Percentiles rank a stretch among this genome's conserved stretches.
Evolutionary conservation across 1,140 invertebrate genomes (phyloP).

Genomic region (Cyclina sinensis): DNA sequence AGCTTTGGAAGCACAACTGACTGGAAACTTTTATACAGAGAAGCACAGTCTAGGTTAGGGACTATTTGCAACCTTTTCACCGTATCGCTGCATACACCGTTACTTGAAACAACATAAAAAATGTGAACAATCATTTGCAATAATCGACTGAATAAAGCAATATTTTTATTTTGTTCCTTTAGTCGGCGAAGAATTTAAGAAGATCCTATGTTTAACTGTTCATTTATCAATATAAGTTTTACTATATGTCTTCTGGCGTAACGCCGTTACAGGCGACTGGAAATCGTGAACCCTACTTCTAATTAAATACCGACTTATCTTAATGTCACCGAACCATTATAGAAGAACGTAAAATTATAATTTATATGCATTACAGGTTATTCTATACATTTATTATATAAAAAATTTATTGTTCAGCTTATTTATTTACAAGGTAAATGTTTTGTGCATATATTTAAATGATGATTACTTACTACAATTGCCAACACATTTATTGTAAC

Average conservation of each 20-base stretch:
- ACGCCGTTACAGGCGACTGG: neutral
- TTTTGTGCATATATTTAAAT: no score
- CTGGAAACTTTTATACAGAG: neutral
- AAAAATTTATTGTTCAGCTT: no score
- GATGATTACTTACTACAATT: no score
- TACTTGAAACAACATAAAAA: neutral
- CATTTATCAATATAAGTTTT: neutral
- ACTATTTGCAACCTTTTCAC: slow-evolving; percentile 21
- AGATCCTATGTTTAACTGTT: neutral
- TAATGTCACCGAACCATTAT: neutral
- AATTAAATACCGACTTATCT: neutral
- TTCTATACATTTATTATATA: no score
- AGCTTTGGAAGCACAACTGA: slow-evolving; percentile 12
- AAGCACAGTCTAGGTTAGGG: neutral
- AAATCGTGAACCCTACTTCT: neutral
- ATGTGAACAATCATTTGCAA: neutral
- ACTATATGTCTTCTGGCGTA: neutral
- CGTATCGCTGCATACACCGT: neutral
- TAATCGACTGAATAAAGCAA: neutral
- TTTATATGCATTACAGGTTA: no score
- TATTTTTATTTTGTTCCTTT: neutral
- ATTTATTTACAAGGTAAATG: no score
- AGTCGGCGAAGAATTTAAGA: neutral
- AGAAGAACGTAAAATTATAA: neutral
- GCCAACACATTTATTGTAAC: no score